Base-by-base conservation (phyloP, 2,888 invertebrate genomes). In the Dioctria rufipes region DNA sequence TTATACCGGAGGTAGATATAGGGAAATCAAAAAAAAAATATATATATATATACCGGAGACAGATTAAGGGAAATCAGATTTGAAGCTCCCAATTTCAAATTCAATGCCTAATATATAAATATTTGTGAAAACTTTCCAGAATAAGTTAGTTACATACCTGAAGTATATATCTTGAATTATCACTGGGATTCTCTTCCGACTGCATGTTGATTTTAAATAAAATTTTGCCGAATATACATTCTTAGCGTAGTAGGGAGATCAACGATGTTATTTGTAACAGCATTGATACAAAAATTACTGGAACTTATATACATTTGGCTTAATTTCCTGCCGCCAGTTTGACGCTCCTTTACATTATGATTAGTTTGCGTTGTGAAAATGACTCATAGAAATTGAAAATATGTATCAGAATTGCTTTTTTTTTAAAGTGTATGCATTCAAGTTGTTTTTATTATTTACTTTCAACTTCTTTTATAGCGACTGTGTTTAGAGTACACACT, bases 141-240 rank as follows among this genome's bases (percentile, higher is more conserved):
- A 25, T 25, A 25, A 2, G 25, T 25, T 25, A 25, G 25, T 25
- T 8, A 81, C 81, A 82, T 83, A 96, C 96, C 92, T 96, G 95
- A 85, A 94, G 93, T 88, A 94, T 93, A 89, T 92, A 92, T 87
- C 93, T 91, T 88, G 83, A 82, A 79, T 66, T 81, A 80, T 84
- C 84, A 82, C 81, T 77, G 79, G 80, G n/a, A 46, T 58, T 77
- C 60, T 83, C 83, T 81, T 81, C 81, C 61, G 83, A 82, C 80
- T 84, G 84, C 84, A 84, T 84, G 43, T 78, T 83, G n/a, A 13
- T 25, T 51, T 65, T 66, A 78, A 51, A 71, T 81, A 13, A 4
- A 13, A 11, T 51, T 66, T 54, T 51, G 54, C 43, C 5, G 66
- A 46, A 63, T 46, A 63, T 46, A 39, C 63, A 61, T 77, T 46